Evolutionary conservation across 1,140 invertebrate species (phyloP), one percentile per base, ranked within the genome.

Genomic region (Brachionus calyciflorus): DNA sequence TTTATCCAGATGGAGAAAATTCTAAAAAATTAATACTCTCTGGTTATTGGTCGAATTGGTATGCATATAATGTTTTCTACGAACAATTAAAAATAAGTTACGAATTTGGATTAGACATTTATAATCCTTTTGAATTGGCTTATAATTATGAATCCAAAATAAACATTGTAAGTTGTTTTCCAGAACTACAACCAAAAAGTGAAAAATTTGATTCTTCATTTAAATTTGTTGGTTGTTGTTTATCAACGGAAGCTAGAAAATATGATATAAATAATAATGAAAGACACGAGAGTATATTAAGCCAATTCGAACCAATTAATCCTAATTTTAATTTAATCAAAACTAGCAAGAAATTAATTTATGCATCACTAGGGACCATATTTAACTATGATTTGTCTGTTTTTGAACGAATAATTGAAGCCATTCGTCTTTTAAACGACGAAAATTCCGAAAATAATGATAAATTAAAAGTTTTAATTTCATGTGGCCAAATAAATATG

Each of bases 201-300:
- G 3, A 60, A 30, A 30, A 33, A 37, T 60, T 60, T 33, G 55
- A 60, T n/a, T 33, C 55, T 19, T 30, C 26, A n/a, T 60, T 30
- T 60, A 60, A 60, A 12, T 60, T 60, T 60, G 28, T 60, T 30
- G 55, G 55, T 33, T 60, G 28, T 60, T 60, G 55, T 60, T 28
- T 60, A 33, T 37, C 55, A 33, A 37, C 14, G 10, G 55, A 37
- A 17, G 33, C 14, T 7, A 26, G 33, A n/a, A 55, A 55, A 12
- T 55, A 17, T 55, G 55, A 17, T 7, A 33, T n/a, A 14, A 37
- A 19, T 4, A 5, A 5, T 3, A n/a, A 60, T 7, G 33, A 60
- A 40, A 12, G 17, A 60, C 3, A 33, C 30, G 55, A 14, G 3
- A 6, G 33, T 4, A 60, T 60, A 33, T 33, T 60, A 9, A 7